Conservation (phyloP, 2,113 vertebrate species). For the Clinocottus analis region DNA sequence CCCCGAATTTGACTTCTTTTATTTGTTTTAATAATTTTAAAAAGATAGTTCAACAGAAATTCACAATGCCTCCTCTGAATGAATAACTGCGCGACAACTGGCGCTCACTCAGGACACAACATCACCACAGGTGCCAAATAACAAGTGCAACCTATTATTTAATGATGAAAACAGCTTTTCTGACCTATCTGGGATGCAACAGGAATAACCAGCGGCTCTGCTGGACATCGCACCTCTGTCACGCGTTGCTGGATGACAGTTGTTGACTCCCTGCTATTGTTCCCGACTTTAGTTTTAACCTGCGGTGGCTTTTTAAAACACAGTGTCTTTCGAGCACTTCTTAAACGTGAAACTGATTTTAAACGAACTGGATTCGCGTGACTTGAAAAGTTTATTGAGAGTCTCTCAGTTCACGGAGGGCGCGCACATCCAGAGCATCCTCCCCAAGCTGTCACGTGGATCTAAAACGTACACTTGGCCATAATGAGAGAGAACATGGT, state of each 20-base stretch:
- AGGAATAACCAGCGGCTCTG: constrained; percentile 9
- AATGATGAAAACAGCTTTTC: constrained; percentile 1
- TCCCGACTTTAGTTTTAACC: constrained; percentile 8
- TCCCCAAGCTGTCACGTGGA: constrained; percentile 19
- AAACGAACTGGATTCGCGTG: neutral
- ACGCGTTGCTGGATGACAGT: constrained; percentile 17
- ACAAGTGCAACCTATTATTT: constrained; percentile 6
- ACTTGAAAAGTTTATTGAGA: neutral
- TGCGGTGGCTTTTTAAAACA: neutral
- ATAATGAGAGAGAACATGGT: constrained; percentile 11
- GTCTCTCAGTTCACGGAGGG: neutral
- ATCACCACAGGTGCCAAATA: constrained; percentile 13
- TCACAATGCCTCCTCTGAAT: neutral
- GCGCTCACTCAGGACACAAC: neutral
- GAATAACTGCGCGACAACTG: neutral
- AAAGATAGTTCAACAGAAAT: neutral
- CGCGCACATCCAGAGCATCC: constrained; percentile 13
- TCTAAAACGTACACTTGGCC: constrained; percentile 21
- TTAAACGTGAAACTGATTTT: neutral
- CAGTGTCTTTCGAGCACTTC: neutral
- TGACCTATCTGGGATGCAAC: neutral
- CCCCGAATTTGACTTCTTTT: neutral
- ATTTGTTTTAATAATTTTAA: neutral
- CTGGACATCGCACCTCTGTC: constrained; percentile 46
- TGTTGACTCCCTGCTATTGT: constrained; percentile 16